Evolutionary conservation across 2,888 invertebrate genomes (phyloP).

Genomic region (Myopa testacea): DNA sequence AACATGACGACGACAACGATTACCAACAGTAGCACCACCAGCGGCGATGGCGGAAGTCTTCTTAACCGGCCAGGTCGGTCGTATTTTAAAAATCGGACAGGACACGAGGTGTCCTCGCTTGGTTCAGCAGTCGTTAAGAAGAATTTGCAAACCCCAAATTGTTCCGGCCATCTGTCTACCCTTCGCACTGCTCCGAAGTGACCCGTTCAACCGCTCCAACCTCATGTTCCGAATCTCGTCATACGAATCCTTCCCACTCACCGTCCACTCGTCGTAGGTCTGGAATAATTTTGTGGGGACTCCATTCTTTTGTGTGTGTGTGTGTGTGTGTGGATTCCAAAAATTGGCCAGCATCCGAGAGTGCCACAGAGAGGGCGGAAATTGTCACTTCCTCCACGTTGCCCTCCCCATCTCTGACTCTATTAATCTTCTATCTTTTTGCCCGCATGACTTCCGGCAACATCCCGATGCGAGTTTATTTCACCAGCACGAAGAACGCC

Average conservation of each 20-base stretch:
- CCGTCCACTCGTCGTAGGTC: background rate
- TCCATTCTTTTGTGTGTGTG: no score
- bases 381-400: background rate
- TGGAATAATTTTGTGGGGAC: background rate
- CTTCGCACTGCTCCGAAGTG: background rate
- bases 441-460: background rate
- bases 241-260: background rate
- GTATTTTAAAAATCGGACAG: slow-evolving; percentile 28
- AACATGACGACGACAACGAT: background rate
- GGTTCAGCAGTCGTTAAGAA: slow-evolving; percentile 15
- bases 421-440: slow-evolving; percentile 1
- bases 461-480: slow-evolving; percentile 11
- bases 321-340: background rate
- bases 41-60: background rate
- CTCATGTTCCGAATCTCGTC: background rate
- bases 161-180: background rate
- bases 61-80: slow-evolving; percentile 7
- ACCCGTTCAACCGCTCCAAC: background rate
- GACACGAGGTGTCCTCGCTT: background rate
- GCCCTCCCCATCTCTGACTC: background rate
- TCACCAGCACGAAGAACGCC: background rate
- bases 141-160: background rate
- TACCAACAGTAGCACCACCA: background rate
- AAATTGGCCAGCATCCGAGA: background rate
- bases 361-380: background rate